A percentile compares a stretch with the other conserved stretches of the same genome.
Evolutionary conservation across 2,888 invertebrate species (phyloP).

Genomic region (Argynnis bischoffii): DNA sequence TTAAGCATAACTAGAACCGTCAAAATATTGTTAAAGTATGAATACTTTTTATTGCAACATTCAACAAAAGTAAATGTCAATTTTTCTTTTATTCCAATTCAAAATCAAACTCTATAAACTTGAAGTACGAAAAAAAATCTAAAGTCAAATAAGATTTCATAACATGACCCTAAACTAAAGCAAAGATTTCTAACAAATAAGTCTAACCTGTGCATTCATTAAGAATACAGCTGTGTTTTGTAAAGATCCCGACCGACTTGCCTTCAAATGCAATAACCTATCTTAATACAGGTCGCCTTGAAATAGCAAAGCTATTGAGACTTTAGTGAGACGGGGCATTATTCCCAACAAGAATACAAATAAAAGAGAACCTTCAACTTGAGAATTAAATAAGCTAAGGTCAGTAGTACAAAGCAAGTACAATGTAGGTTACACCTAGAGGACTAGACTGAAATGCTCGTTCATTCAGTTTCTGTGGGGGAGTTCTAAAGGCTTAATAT

Average conservation of each 20-base stretch:
- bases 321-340: conserved; percentile 60
- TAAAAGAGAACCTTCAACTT: conserved; percentile 77
- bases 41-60: conserved; percentile 2
- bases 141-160: conserved; percentile 38
- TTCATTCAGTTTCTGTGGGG: conserved; percentile 52
- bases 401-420: conserved; percentile 60
- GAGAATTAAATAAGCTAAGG: conserved; percentile 74
- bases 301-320: conserved; percentile 67
- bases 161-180: conserved; percentile 20
- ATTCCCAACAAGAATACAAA: conserved; percentile 56
- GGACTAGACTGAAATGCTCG: conserved; percentile 58
- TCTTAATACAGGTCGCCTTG: conserved; percentile 72
- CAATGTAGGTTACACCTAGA: conserved; percentile 68
- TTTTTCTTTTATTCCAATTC: conserved; percentile 13
- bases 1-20: not conserved
- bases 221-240: conserved; percentile 65
- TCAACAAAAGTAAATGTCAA: conserved; percentile 10
- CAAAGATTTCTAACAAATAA: conserved; percentile 30
- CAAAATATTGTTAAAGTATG: not conserved
- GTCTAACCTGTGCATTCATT: conserved; percentile 46
- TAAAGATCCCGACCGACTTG: conserved; percentile 59
- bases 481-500: conserved; percentile 50
- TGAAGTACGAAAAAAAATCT: not conserved
- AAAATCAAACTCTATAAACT: conserved; percentile 2
- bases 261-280: conserved; percentile 70